phyloP scores from a whole-genome alignment of 2,113 vertebrate species.

The Camelus dromedarius region DNA sequence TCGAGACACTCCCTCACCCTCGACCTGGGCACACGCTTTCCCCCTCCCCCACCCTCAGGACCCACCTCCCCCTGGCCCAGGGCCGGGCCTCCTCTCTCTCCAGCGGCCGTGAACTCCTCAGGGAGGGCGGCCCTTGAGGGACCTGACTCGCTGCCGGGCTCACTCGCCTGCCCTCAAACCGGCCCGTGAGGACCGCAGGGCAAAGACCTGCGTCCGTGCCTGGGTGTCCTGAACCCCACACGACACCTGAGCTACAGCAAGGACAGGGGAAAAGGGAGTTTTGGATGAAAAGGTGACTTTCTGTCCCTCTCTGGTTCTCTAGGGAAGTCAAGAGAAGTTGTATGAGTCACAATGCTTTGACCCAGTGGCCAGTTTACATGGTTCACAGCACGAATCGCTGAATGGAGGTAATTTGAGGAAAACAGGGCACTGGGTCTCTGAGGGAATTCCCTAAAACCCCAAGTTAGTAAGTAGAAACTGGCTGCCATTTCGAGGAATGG shows the following conservation, averaged over 20 bases:
- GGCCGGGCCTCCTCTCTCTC: no score
- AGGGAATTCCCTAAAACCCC: background rate
- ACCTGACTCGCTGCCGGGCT: no score
- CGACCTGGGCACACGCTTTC: background rate
- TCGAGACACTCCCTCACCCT: fast-evolving
- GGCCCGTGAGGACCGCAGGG: background rate
- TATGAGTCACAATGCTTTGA: fast-evolving
- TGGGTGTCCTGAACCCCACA: background rate
- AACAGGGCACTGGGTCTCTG: background rate
- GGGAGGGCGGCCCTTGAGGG: no score
- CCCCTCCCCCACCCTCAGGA: no score
- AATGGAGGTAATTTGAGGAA: no score
- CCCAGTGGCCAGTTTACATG: fast-evolving
- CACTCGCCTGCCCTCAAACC: no score
- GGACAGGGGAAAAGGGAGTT: no score
- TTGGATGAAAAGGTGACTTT: background rate
- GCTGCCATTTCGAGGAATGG: background rate
- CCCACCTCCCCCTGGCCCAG: fast-evolving
- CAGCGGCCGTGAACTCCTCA: no score
- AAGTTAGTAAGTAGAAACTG: background rate
- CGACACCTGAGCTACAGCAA: fast-evolving
- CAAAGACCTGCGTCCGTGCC: fast-evolving
- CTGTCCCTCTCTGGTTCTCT: background rate
- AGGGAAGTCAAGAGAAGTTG: fast-evolving
- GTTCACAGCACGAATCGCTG: fast-evolving